These are phyloP conservation scores for Limnephilus rhombicus DNA, from an alignment of 2,888 invertebrate species.

Conservation along the genomic window DNA sequence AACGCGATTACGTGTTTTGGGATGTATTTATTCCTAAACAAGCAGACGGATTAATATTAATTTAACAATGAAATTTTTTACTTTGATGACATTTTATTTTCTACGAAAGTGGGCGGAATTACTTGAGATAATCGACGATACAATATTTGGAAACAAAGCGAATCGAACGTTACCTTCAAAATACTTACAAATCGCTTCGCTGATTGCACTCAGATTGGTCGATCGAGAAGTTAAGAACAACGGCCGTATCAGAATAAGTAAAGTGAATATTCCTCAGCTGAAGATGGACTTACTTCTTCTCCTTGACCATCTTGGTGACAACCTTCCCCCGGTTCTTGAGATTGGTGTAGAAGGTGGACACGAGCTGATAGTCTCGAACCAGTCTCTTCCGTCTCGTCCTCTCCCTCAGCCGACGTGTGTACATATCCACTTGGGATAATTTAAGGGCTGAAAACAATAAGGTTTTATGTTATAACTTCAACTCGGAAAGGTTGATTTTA, in stretches of 20 bases:
- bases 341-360: slow-evolving; percentile 89
- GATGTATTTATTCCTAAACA: too few species aligned
- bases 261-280: background rate
- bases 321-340: slow-evolving; percentile 78
- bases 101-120: too few species aligned
- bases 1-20: too few species aligned
- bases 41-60: too few species aligned
- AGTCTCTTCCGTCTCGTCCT: slow-evolving; percentile 92
- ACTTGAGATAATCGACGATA: too few species aligned
- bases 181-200: too few species aligned
- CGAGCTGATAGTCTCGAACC: slow-evolving; percentile 93
- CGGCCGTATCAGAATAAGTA: background rate
- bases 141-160: too few species aligned
- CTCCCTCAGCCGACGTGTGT: slow-evolving; percentile 89
- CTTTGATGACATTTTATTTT: too few species aligned
- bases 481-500: background rate
- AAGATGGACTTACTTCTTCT: slow-evolving; percentile 82
- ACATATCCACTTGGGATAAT: slow-evolving; percentile 95
- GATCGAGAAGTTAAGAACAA: too few species aligned
- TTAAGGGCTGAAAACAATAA: slow-evolving; percentile 83
- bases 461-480: background rate
- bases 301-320: slow-evolving; percentile 84
- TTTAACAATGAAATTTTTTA: too few species aligned
- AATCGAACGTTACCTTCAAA: too few species aligned
- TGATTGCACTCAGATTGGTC: too few species aligned